Evolutionary conservation across 2,888 invertebrate genomes (phyloP), one percentile per base, ranked within the genome.

Genomic region (Busseola fusca): DNA sequence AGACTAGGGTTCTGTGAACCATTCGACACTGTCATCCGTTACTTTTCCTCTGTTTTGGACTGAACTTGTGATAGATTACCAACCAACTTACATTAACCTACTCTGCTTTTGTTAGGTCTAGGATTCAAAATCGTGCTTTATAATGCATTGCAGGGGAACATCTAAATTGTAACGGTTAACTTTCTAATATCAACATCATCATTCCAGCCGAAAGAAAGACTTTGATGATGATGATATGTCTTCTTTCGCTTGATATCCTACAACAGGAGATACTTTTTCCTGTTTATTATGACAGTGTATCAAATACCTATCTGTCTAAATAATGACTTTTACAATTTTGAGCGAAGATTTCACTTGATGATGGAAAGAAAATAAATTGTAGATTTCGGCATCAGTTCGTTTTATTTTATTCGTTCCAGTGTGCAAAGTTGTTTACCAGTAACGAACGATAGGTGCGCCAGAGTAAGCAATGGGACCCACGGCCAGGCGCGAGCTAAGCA

Each of bases 401-500:
- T 76, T 77, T 58, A 77, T 73, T 72, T 42, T n/a, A 52, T 1
- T 52, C 34, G 18, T 48, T 50, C 27, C 37, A 30, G 25, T 45
- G 21, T 25, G 9, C 14, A 42, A 9, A n/a, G 27, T 1, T n/a
- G 21, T 58, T 74, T 72, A 73, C 73, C 76, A 84, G 78, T 82
- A 80, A 25, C 42, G 83, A 64, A 63, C 75, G 48, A 72, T 58
- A 69, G 74, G 80, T 18, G 70, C 73, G 52, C 67, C 78, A 37
- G 68, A 64, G 69, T 82, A 81, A 14, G 73, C 59, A 45, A 77
- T 60, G 42, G 82, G 83, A 34, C 81, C 54, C 40, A 69, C 74
- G 5, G 79, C 63, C 54, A 76, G 50, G 34, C 27, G 76, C 1
- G 80, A 66, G 30, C 59, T 21, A 9, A 63, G 3, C 67, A 90